A percentile compares a stretch with the other conserved stretches of the same genome.
Conservation (phyloP, 2,113 vertebrate species). For the Dendropsophus ebraccatus region DNA sequence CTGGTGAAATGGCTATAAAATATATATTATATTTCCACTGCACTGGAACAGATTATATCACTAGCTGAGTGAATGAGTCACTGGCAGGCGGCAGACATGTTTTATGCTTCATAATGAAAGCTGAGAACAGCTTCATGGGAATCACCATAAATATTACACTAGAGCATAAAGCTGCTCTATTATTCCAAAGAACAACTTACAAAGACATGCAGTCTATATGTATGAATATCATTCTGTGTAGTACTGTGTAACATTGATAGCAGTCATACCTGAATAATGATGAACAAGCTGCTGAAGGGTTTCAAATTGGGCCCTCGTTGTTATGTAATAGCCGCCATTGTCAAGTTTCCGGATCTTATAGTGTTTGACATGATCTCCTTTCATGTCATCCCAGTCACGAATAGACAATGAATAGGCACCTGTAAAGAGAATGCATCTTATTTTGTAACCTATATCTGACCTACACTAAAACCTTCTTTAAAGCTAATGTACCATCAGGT, state of each 20-base stretch:
- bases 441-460: too few species aligned
- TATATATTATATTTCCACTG: slow-evolving; percentile 26
- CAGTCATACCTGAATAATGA: slow-evolving; percentile 92
- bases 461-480: too few species aligned
- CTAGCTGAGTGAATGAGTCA: slow-evolving; percentile 29
- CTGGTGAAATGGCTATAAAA: slow-evolving; percentile 26
- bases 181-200: not conserved
- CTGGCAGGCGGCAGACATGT: not conserved
- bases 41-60: slow-evolving; percentile 31
- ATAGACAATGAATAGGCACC: slow-evolving; percentile 98
- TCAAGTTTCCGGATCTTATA: slow-evolving; percentile 99
- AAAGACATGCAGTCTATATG: not conserved
- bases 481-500: too few species aligned
- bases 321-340: slow-evolving; percentile 97
- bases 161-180: slow-evolving; percentile 4
- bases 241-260: not conserved
- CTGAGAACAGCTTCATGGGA: slow-evolving; percentile 32
- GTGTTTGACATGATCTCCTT: slow-evolving; percentile 97
- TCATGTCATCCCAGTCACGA: slow-evolving; percentile 95
- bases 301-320: slow-evolving; percentile 95
- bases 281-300: slow-evolving; percentile 94
- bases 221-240: not conserved
- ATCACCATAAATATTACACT: slow-evolving; percentile 10
- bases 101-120: slow-evolving; percentile 9
- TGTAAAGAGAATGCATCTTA: slow-evolving; percentile 61